phyloP scores from a whole-genome alignment of 2,888 invertebrate species.

The Polietes domitor region DNA sequence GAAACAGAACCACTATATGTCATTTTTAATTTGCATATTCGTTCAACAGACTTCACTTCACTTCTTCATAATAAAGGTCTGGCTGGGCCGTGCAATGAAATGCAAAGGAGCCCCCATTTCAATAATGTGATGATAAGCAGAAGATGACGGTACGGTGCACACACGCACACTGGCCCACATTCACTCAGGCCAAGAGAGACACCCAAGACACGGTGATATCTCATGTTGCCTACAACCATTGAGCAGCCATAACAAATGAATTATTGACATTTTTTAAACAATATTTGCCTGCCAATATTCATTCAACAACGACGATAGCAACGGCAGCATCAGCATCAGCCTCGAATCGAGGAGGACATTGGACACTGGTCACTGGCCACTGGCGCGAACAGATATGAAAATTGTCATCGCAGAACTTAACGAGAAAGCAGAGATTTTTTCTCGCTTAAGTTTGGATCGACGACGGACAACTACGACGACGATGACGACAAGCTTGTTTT shows the following conservation, averaged over 20 bases:
- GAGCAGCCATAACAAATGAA: conserved; percentile 81
- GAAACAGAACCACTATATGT: conserved; percentile 59
- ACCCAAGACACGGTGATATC: conserved; percentile 71
- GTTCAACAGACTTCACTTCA: conserved; percentile 48
- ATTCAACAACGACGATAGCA: conserved; percentile 61
- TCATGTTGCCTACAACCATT: conserved; percentile 77
- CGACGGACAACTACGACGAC: background rate
- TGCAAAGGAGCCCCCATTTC: background rate
- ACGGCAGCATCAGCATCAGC: conserved; percentile 24
- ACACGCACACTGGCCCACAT: conserved; percentile 11
- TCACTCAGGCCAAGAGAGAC: background rate
- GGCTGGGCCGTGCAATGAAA: background rate
- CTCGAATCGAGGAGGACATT: background rate
- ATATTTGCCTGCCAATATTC: conserved; percentile 78
- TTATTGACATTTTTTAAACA: conserved; percentile 81
- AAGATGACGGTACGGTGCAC: background rate
- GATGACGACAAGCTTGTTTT: conserved; percentile 22
- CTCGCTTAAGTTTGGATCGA: background rate
- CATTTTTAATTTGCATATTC: conserved; percentile 67
- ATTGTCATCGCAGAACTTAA: conserved; percentile 59
- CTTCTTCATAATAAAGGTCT: conserved; percentile 48
- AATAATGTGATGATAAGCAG: conserved; percentile 15
- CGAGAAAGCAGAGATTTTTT: conserved; percentile 3
- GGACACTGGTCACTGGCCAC: background rate
- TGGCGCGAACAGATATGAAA: conserved; percentile 58